phyloP scores from a whole-genome alignment of 2,888 invertebrate species.

The Glyphotaelius pellucidus region DNA sequence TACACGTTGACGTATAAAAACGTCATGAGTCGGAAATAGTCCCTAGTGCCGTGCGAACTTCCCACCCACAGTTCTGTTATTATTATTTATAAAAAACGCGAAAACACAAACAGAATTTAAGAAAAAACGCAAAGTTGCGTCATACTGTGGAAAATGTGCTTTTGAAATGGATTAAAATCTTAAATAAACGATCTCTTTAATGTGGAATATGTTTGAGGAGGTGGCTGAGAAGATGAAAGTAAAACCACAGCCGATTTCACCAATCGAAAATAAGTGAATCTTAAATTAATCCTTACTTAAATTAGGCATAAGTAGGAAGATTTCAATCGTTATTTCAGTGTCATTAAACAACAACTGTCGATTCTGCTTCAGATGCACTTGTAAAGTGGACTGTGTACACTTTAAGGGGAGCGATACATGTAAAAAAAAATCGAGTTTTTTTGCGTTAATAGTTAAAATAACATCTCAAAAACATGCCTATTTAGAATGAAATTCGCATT shows the following conservation, averaged over 20 bases:
- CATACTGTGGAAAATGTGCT: not conserved
- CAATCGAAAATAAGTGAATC: not conserved
- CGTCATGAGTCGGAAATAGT: constrained; percentile 10
- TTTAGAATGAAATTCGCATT: too few species aligned
- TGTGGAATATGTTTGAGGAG: not conserved
- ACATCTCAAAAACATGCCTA: too few species aligned
- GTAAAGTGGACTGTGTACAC: too few species aligned
- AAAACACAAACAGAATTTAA: constrained; percentile 2
- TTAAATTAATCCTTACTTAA: not conserved
- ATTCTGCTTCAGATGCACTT: too few species aligned
- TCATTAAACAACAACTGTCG: too few species aligned
- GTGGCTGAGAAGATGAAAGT: not conserved
- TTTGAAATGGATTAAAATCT: not conserved
- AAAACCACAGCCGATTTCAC: not conserved
- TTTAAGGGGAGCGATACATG: too few species aligned
- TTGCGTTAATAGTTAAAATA: too few species aligned
- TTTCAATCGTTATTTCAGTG: not conserved
- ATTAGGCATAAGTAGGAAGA: not conserved
- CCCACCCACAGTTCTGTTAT: not conserved
- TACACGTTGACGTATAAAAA: constrained; percentile 13
- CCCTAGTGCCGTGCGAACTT: constrained; percentile 19
- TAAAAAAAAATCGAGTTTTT: too few species aligned
- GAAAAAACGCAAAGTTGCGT: constrained; percentile 13
- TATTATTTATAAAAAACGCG: constrained; percentile 8
- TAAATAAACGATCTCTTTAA: not conserved